A percentile compares a stretch with the other conserved stretches of the same genome.
These are phyloP conservation scores for Troglohyphantes excavatus DNA, from an alignment of 2,888 invertebrate species.

Conservation along the genomic window DNA sequence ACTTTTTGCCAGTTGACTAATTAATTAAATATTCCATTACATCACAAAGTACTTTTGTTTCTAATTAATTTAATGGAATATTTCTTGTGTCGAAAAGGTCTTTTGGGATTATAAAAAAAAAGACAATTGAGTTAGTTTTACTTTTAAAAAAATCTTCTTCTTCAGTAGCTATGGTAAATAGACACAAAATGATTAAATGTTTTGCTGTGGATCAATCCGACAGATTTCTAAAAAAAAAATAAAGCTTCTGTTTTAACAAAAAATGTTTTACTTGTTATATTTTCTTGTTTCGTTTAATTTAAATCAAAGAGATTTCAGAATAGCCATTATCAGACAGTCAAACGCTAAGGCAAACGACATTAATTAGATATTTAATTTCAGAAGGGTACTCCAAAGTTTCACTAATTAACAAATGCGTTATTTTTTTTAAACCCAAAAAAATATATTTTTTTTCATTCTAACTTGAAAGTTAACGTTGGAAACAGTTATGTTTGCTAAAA, in stretches of 20 bases:
- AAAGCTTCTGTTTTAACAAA: background rate
- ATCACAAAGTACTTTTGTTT: too few species aligned
- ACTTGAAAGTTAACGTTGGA: background rate
- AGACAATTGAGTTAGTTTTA: too few species aligned
- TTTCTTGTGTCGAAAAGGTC: too few species aligned
- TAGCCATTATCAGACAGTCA: conserved; percentile 8
- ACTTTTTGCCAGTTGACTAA: too few species aligned
- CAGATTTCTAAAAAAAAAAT: conserved; percentile 19
- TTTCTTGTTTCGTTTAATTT: conserved; percentile 31
- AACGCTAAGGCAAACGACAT: conserved; percentile 50
- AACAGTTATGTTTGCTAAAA: background rate
- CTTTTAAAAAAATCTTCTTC: too few species aligned
- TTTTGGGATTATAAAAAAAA: too few species aligned
- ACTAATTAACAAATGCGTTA: conserved; percentile 46
- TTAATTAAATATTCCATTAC: too few species aligned
- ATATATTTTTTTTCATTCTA: background rate
- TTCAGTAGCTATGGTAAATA: conserved; percentile 17
- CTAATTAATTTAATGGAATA: too few species aligned
- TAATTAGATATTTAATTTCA: conserved; percentile 65
- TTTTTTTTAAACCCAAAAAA: conserved; percentile 1
- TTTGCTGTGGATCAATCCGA: conserved; percentile 1
- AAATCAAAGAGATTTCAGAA: conserved; percentile 34
- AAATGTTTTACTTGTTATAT: background rate
- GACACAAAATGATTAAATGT: conserved; percentile 35
- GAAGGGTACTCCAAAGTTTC: conserved; percentile 22